These are phyloP conservation scores for Xylophagus ater DNA, from an alignment of 2,888 invertebrate genomes.

Conservation along the genomic window DNA sequence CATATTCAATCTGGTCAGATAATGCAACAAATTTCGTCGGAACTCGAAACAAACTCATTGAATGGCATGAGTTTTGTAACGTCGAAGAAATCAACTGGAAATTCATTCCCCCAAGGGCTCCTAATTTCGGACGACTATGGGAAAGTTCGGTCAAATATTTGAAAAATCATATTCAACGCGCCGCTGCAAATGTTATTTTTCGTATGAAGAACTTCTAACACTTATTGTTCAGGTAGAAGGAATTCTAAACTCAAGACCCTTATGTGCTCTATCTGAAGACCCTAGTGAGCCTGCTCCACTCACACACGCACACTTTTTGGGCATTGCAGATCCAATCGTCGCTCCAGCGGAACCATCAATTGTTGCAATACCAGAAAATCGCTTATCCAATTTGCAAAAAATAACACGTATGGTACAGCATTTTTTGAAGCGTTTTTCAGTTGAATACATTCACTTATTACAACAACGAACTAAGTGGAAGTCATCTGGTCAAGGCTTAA, in stretches of 20 bases:
- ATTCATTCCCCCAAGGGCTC: not conserved
- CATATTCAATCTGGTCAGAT: too few relatives aligned
- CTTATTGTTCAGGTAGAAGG: constrained; percentile 6
- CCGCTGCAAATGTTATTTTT: constrained; percentile 17
- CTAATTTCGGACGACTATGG: not conserved
- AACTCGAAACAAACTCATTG: constrained; percentile 16
- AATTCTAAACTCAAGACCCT: constrained; percentile 21
- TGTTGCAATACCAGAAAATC: constrained; percentile 11
- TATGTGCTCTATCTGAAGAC: constrained; percentile 15
- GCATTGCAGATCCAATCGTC: not conserved
- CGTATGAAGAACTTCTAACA: constrained; percentile 22
- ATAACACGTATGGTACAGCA: constrained; percentile 19
- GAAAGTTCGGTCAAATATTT: constrained; percentile 2
- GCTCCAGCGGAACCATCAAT: constrained; percentile 20
- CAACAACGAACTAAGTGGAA: constrained; percentile 17
- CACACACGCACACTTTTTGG: too few relatives aligned
- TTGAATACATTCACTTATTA: constrained; percentile 20
- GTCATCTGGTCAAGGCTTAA: not conserved
- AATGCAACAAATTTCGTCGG: constrained; percentile 23
- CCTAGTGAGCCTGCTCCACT: constrained; percentile 2
- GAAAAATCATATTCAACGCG: constrained; percentile 22
- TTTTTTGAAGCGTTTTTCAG: constrained; percentile 21
- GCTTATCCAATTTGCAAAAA: constrained; percentile 19
- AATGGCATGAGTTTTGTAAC: not conserved
- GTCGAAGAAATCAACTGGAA: not conserved